A percentile compares a stretch with the other conserved stretches of the same genome.
These are phyloP conservation scores for Phaedon cochleariae DNA, from an alignment of 2,888 invertebrate species.

Conservation along the genomic window DNA sequence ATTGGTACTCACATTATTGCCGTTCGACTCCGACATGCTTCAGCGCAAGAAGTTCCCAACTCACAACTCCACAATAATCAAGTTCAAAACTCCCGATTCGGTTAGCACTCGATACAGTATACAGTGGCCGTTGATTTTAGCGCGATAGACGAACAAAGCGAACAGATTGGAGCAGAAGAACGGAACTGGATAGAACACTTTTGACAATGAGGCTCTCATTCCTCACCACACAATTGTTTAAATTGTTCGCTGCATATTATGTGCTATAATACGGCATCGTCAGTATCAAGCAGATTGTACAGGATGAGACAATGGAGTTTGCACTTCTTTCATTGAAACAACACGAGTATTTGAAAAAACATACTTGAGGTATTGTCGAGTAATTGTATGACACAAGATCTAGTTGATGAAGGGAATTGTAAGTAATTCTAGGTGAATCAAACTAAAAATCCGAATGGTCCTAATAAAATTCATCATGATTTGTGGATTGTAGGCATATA, in stretches of 20 bases:
- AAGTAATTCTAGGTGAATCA: too few relatives aligned
- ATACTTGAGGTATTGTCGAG: too few relatives aligned
- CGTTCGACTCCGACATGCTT: background rate
- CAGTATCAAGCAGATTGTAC: background rate
- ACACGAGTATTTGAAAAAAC: too few relatives aligned
- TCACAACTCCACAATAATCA: background rate
- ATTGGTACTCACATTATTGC: background rate
- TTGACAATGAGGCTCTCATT: constrained; percentile 21
- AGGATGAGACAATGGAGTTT: constrained; percentile 4
- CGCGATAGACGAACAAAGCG: constrained; percentile 22
- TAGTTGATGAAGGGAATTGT: too few relatives aligned
- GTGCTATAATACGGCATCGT: constrained; percentile 20
- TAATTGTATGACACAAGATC: too few relatives aligned
- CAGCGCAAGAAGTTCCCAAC: background rate
- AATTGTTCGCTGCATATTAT: constrained; percentile 31
- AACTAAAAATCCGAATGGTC: too few relatives aligned
- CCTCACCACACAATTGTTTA: constrained; percentile 24
- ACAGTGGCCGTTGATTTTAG: constrained; percentile 3
- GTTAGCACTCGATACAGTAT: background rate
- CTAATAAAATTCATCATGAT: too few relatives aligned
- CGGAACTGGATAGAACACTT: constrained; percentile 33
- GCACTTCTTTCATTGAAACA: background rate
- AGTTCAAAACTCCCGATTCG: background rate
- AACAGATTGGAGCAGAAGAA: constrained; percentile 31
- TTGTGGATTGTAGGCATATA: too few relatives aligned